Evolutionary conservation across 2,888 invertebrate species (phyloP), one percentile per base, ranked within the genome.

Genomic region (Ptilodon capucinus): DNA sequence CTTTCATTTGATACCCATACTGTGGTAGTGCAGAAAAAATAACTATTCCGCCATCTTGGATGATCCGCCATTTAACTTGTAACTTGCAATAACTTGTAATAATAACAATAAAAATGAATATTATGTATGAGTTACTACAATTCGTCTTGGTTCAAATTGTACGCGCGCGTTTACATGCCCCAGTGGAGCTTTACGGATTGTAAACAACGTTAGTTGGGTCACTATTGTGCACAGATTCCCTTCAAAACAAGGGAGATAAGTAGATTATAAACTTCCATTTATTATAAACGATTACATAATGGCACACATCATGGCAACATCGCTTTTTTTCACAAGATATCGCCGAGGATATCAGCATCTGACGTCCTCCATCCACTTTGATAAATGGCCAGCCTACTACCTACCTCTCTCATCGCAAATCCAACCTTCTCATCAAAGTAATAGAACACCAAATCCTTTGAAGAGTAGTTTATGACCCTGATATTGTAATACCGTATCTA

Each of bases 281-380:
- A 53, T 44, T 38, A 32, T 44, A 44, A 65, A 45, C 40, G 48
- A 46, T 46, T 43, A 46, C 48, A 42, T 48, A 44, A 49, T 46
- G 44, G 34, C 43, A 25, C 46, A 35, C 32, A 55, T 57, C 44
- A 53, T 46, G 57, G 51, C 57, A 74, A 72, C 65, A 67, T 64
- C 72, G 71, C 78, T 70, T 78, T 76, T n/a, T 74, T 77, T 74
- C 71, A 68, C n/a, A 8, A 66, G 55, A 60, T 48, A 43, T 54
- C 25, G 50, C 57, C 60, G 48, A 60, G 71, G 69, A 60, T 79
- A 81, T 77, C 79, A 73, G 60, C 65, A 70, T 63, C 68, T 74
- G 84, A 81, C 81, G 70, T 59, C 48, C 66, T 71, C 76, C 74
- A 84, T 83, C 82, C 79, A 46, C 40, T 55, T 64, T 84, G 85